Conservation (phyloP, 2,113 vertebrate genomes). For the Dolichotis patagonum region DNA sequence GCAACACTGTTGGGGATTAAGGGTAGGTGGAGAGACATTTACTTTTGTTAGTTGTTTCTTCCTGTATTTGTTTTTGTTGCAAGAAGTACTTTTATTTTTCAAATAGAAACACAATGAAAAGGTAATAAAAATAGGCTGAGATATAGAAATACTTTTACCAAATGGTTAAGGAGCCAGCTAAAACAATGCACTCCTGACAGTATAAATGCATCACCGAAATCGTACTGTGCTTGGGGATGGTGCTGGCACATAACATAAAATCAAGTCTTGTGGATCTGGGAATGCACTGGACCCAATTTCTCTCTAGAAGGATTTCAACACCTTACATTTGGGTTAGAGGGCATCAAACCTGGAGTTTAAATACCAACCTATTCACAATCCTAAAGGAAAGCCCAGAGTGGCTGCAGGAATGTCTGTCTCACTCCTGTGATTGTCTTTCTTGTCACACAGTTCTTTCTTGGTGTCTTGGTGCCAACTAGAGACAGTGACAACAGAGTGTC, state of each 20-base stretch:
- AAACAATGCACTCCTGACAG: rapidly evolving
- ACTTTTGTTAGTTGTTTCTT: neutral
- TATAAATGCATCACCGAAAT: neutral
- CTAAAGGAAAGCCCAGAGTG: neutral
- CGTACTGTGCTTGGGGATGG: neutral
- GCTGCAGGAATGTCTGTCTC: too few species aligned
- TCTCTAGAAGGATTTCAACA: conserved; percentile 66
- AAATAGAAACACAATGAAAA: neutral
- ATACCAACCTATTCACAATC: conserved; percentile 3
- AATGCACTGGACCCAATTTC: neutral
- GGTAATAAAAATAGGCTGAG: neutral
- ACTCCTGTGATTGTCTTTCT: too few species aligned
- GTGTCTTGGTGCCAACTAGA: neutral
- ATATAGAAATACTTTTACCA: neutral
- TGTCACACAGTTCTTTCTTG: too few species aligned
- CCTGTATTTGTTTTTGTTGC: neutral
- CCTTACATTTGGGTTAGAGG: neutral
- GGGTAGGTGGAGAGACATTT: neutral
- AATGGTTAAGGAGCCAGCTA: neutral
- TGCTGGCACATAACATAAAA: rapidly evolving
- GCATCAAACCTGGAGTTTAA: neutral
- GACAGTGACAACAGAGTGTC: neutral
- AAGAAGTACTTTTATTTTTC: neutral
- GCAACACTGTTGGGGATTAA: neutral
- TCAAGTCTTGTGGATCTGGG: neutral